A percentile compares a stretch with the other conserved stretches of the same genome.
These are phyloP conservation scores for Chinchilla lanigera DNA, from an alignment of 2,113 vertebrate genomes.

Conservation along the genomic window DNA sequence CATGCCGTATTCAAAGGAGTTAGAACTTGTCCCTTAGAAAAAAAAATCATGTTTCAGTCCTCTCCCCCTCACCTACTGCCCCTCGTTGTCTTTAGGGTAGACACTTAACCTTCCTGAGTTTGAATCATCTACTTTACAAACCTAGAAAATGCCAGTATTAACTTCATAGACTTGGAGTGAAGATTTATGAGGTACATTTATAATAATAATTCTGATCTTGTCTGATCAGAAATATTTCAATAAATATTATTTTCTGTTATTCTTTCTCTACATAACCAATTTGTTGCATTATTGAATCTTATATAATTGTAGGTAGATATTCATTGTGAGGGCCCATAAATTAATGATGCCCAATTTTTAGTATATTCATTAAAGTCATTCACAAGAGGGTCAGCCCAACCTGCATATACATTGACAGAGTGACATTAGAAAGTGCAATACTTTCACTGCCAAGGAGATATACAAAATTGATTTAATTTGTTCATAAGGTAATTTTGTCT, in stretches of 20 bases:
- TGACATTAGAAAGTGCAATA: not conserved
- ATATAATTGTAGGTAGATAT: not conserved
- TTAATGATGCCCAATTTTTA: not conserved
- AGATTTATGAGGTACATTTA: not conserved
- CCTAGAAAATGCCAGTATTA: not conserved
- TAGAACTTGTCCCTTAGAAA: accelerated
- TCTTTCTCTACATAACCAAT: not conserved
- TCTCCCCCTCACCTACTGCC: not conserved
- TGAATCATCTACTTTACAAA: not conserved
- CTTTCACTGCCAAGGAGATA: not conserved
- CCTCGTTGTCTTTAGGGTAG: not conserved
- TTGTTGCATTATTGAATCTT: not conserved
- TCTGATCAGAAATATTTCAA: not conserved
- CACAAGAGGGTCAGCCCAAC: not conserved
- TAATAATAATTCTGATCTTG: not conserved
- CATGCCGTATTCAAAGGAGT: too few relatives aligned
- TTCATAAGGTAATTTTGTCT: not conserved
- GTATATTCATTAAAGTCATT: not conserved
- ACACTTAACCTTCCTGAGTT: not conserved
- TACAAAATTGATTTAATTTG: not conserved
- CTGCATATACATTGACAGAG: not conserved
- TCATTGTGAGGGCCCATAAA: not conserved
- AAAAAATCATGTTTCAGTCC: not conserved
- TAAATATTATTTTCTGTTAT: not conserved
- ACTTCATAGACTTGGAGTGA: not conserved